phyloP scores from a whole-genome alignment of 1,140 invertebrate species.

The Nasonia vitripennis region DNA sequence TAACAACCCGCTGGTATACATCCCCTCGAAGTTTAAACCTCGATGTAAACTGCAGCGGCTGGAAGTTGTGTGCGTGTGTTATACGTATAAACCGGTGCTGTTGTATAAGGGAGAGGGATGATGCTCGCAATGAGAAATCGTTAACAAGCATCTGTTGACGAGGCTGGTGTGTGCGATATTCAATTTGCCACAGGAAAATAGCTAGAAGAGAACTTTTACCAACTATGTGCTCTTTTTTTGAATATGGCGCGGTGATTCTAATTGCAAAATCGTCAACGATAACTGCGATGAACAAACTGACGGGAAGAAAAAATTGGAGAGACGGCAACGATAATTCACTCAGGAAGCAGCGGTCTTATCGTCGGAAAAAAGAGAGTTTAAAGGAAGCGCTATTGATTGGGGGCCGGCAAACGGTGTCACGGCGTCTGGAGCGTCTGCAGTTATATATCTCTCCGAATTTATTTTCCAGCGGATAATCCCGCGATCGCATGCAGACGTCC shows the following conservation, averaged over 20 bases:
- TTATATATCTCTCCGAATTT: neutral
- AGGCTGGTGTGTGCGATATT: neutral
- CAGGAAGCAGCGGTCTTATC: too few relatives aligned
- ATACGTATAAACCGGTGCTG: neutral
- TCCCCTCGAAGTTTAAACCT: neutral
- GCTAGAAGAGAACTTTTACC: neutral
- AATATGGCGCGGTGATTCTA: too few relatives aligned
- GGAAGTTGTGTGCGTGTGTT: too few relatives aligned
- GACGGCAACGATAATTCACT: too few relatives aligned
- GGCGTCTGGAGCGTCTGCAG: neutral
- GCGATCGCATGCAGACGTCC: neutral
- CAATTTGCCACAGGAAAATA: neutral
- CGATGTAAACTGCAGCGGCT: neutral
- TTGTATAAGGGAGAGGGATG: too few relatives aligned
- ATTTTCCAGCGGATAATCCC: neutral
- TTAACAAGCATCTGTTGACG: conserved; percentile 15
- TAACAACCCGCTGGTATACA: neutral
- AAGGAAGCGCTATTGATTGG: neutral
- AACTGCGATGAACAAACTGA: too few relatives aligned
- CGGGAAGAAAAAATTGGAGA: too few relatives aligned
- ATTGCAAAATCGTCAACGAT: too few relatives aligned
- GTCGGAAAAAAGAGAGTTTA: neutral
- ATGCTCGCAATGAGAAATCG: conserved; percentile 18
- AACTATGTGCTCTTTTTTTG: neutral
- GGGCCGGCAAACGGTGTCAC: neutral